Percentiles rank a stretch among this genome's conserved stretches.
Evolutionary conservation across 2,113 vertebrate species (phyloP).

Genomic region (Chaenogobius annularis): DNA sequence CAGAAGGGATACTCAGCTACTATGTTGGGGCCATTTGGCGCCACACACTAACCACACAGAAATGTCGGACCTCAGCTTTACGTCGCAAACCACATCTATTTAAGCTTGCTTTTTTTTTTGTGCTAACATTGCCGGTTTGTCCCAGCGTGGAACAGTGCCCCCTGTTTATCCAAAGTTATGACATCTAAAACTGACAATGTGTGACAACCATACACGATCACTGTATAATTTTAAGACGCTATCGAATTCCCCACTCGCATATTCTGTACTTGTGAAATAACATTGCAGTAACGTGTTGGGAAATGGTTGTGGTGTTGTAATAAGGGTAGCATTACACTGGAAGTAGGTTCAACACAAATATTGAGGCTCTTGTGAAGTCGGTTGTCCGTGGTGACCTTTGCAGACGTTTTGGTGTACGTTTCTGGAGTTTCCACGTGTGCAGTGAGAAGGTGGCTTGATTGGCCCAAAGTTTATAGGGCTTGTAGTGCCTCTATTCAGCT

Average conservation of each 20-base stretch:
- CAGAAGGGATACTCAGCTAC: slow-evolving; percentile 54
- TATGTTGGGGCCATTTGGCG: slow-evolving; percentile 65
- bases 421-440: not conserved
- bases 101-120: slow-evolving; percentile 70
- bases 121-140: slow-evolving; percentile 58
- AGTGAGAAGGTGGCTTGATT: slow-evolving; percentile 24
- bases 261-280: slow-evolving; percentile 49
- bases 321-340: slow-evolving; percentile 35
- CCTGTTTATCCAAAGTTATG: slow-evolving; percentile 49
- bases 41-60: slow-evolving; percentile 60
- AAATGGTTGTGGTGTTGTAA: slow-evolving; percentile 46
- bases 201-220: slow-evolving; percentile 27
- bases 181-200: slow-evolving; percentile 39
- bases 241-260: slow-evolving; percentile 31
- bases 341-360: slow-evolving; percentile 44
- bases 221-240: slow-evolving; percentile 50
- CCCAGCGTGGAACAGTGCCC: slow-evolving; percentile 33
- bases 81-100: slow-evolving; percentile 73
- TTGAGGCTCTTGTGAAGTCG: slow-evolving; percentile 27
- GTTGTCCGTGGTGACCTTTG: slow-evolving; percentile 31
- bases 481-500: slow-evolving; percentile 21
- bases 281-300: slow-evolving; percentile 36
- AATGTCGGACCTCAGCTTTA: slow-evolving; percentile 71
- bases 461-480: slow-evolving; percentile 40
- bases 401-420: slow-evolving; percentile 9